Percentiles rank a stretch among this genome's conserved stretches.
Evolutionary conservation across 2,797 vertebrate species (phyloP).

Genomic region (Pempheris klunzingeri): DNA sequence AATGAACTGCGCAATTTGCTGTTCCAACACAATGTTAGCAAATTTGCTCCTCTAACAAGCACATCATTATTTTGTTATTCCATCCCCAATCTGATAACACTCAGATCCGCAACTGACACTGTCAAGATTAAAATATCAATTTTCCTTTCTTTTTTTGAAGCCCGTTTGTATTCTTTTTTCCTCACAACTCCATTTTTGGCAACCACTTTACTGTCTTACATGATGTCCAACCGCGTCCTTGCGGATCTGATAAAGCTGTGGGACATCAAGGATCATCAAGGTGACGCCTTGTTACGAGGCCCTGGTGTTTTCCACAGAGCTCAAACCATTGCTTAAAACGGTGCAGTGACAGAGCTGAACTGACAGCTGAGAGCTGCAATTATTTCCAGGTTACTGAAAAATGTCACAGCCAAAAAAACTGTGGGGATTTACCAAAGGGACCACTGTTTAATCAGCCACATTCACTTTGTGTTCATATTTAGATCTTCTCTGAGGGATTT

Average conservation of each 20-base stretch:
- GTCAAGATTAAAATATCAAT: slow-evolving; percentile 12
- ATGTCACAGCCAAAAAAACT: slow-evolving; percentile 50
- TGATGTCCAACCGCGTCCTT: slow-evolving; percentile 45
- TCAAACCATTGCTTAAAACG: slow-evolving; percentile 44
- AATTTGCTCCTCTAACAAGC: slow-evolving; percentile 48
- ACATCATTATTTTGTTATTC: slow-evolving; percentile 42
- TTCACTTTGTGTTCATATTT: slow-evolving; percentile 47
- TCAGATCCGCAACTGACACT: background rate
- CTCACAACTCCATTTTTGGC: slow-evolving; percentile 20
- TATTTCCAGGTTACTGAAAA: slow-evolving; percentile 68
- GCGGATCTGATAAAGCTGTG: slow-evolving; percentile 58
- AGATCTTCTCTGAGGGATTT: slow-evolving; percentile 33
- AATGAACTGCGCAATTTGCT: slow-evolving; percentile 56
- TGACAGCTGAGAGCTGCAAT: slow-evolving; percentile 67
- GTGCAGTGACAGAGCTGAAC: slow-evolving; percentile 27
- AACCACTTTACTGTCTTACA: slow-evolving; percentile 47
- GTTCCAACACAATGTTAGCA: slow-evolving; percentile 50
- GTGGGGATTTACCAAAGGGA: slow-evolving; percentile 51
- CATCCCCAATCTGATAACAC: slow-evolving; percentile 19
- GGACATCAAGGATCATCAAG: slow-evolving; percentile 72
- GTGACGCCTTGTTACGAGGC: slow-evolving; percentile 50
- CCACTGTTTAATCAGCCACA: slow-evolving; percentile 58
- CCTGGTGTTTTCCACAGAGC: slow-evolving; percentile 33
- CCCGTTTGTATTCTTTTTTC: background rate
- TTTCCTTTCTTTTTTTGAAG: slow-evolving; percentile 17